phyloP scores from a whole-genome alignment of 2,797 vertebrate genomes.

The Bufotes viridis region DNA sequence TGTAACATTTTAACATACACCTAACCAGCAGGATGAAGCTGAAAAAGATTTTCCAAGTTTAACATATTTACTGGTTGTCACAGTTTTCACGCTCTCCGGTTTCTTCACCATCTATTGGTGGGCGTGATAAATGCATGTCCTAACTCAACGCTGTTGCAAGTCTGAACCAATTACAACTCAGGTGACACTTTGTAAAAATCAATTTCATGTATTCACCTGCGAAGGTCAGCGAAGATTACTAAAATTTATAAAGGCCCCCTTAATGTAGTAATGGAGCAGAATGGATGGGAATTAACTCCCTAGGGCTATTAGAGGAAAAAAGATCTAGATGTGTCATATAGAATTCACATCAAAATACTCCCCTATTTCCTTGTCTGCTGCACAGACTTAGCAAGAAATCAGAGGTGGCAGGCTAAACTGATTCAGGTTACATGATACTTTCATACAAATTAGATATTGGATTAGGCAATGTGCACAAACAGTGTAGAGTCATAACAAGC shows the following conservation, averaged over 20 bases:
- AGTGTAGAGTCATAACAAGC: background rate
- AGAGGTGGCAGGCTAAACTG: conserved; percentile 38
- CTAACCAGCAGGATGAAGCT: background rate
- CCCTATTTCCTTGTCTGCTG: conserved; percentile 37
- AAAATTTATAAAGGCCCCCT: conserved; percentile 61
- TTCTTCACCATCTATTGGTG: conserved; percentile 51
- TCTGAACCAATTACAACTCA: conserved; percentile 69
- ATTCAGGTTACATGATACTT: conserved; percentile 18
- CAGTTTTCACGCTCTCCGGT: conserved; percentile 61
- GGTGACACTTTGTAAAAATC: conserved; percentile 71
- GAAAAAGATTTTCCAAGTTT: background rate
- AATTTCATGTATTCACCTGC: conserved; percentile 64
- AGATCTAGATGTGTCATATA: conserved; percentile 44
- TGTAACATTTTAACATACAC: background rate
- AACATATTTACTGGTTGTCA: background rate
- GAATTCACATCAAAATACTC: conserved; percentile 48
- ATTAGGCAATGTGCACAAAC: conserved; percentile 18
- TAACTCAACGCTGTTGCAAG: conserved; percentile 67
- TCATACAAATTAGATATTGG: conserved; percentile 46
- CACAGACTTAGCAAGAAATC: conserved; percentile 40
- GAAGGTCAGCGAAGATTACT: conserved; percentile 69
- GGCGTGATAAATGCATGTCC: conserved; percentile 70
- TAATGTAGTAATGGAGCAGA: conserved; percentile 61
- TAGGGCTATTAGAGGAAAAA: conserved; percentile 49
- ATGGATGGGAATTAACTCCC: conserved; percentile 60